Base-by-base conservation (phyloP, 1,140 invertebrate genomes). In the Drosophila setifemur region DNA sequence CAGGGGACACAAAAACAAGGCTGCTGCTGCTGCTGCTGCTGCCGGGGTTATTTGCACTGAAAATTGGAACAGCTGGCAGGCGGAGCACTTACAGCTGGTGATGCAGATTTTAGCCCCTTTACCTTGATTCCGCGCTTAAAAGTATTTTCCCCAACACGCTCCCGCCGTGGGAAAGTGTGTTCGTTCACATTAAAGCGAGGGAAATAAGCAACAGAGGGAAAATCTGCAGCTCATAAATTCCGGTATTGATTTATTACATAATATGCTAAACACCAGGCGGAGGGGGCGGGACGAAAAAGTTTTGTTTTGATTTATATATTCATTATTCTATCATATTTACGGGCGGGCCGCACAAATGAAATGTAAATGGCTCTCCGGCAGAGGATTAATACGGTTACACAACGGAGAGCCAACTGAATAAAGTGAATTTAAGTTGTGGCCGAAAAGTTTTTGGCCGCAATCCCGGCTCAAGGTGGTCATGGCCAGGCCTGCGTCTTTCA, bases 1-100 rank as follows among this genome's bases (percentile, higher is more conserved):
- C 54, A 42, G 29, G 31, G 69, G 44, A 64, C 28, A 66, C 50
- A 45, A 55, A 52, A 71, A 75, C 67, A 55, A 79, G 74, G 52
- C 75, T 63, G 55, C 58, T 57, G 55, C 39, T 47, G 31, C 9
- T 29, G 42, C 23, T 25, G 7, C 21, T 44, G 55, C 39, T 47
- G 31, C 9, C 40, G 73, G 74, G 70, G 72, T 73, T 85, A 83
- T 83, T 83, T 83, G 74, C 82, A 73, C 76, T 81, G 73, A 81
- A 86, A 86, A 86, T 86, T 86, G 81, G 81, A 86, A 81, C 81
- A 86, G 81, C 71, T 73, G 71, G 70, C 57, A 67, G 58, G 58
- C 37, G 60, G 37, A 64, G 61, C 60, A 73, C 70, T 73, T 58
- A 72, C 68, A 71, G 47, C 74, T 63, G 79, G 50, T 42, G 40